Evolutionary conservation across 2,888 invertebrate species (phyloP).

Genomic region (Amphipoea lucens): DNA sequence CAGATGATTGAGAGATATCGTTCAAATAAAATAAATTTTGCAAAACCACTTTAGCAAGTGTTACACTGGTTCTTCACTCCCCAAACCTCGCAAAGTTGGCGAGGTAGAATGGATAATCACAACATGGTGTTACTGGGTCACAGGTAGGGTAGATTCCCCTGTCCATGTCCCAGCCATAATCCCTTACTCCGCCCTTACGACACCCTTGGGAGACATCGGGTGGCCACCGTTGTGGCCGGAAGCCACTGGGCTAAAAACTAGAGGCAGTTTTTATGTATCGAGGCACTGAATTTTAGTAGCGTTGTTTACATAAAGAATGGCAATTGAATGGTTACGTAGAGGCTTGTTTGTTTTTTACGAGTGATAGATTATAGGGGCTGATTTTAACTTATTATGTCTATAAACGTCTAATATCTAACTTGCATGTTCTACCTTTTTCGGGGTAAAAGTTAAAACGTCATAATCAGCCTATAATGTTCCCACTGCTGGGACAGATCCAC

Average conservation of each 20-base stretch:
- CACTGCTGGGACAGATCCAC: neutral
- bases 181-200: constrained; percentile 48
- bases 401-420: neutral
- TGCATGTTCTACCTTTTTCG: neutral
- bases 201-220: constrained; percentile 48
- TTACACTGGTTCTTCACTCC: neutral
- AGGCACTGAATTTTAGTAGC: constrained; percentile 26
- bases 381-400: neutral
- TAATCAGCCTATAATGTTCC: no score
- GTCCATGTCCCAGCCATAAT: constrained; percentile 49
- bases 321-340: constrained; percentile 8
- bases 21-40: neutral
- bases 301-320: constrained; percentile 27
- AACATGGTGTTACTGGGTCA: constrained; percentile 42
- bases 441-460: neutral
- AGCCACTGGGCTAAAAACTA: constrained; percentile 41
- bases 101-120: constrained; percentile 34
- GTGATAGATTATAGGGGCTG: neutral
- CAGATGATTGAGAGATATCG: no score
- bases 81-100: constrained; percentile 5
- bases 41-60: neutral
- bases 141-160: constrained; percentile 46
- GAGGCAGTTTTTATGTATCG: constrained; percentile 42
- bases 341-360: constrained; percentile 5
- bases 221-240: constrained; percentile 8